These are phyloP conservation scores for Atta texana DNA, from an alignment of 1,140 invertebrate genomes.

Conservation along the genomic window DNA sequence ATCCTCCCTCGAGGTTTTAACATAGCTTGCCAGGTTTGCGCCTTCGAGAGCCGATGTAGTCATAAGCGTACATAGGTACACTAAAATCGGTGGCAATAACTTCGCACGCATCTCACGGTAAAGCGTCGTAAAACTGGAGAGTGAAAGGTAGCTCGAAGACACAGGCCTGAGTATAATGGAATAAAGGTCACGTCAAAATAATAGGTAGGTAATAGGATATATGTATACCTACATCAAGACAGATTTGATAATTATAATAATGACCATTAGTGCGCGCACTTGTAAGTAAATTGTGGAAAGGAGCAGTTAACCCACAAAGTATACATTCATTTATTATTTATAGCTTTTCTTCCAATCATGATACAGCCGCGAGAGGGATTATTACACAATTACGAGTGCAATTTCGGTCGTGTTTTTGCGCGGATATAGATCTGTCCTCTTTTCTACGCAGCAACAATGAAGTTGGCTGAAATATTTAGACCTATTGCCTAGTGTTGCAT, in stretches of 20 bases:
- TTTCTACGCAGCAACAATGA: constrained; percentile 36
- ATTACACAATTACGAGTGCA: constrained; percentile 84
- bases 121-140: constrained; percentile 70
- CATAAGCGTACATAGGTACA: constrained; percentile 76
- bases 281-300: constrained; percentile 66
- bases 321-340: constrained; percentile 77
- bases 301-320: constrained; percentile 75
- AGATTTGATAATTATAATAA: constrained; percentile 84
- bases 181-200: constrained; percentile 66
- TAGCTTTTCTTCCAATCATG: constrained; percentile 76
- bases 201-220: constrained; percentile 73
- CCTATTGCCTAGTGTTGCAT: background rate
- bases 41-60: constrained; percentile 75
- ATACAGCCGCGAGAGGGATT: constrained; percentile 73
- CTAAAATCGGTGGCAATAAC: constrained; percentile 80
- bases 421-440: constrained; percentile 58
- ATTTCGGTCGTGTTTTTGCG: constrained; percentile 82
- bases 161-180: background rate
- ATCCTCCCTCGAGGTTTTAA: constrained; percentile 49
- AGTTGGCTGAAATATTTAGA: background rate
- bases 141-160: constrained; percentile 19
- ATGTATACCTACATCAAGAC: constrained; percentile 70
- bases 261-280: constrained; percentile 67
- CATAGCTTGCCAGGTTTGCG: constrained; percentile 10
- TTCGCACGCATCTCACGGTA: constrained; percentile 78